A percentile compares a stretch with the other conserved stretches of the same genome.
Conservation (phyloP, 92 coral and sea anemone species). For the Paragorgia papillata region DNA sequence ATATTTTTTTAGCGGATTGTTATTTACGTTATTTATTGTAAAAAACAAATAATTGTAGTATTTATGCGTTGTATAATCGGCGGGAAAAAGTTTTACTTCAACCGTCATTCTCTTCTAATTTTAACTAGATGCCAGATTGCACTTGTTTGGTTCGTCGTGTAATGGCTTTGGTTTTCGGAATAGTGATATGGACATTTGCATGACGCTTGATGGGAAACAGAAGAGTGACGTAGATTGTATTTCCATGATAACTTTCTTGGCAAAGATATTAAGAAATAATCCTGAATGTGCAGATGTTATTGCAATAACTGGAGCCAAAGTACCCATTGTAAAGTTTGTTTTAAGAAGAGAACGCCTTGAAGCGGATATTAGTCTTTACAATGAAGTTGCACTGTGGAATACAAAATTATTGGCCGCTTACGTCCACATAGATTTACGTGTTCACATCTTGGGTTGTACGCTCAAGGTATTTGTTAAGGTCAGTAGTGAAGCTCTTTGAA, state of each 20-base stretch:
- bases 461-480: constrained; percentile 96
- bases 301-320: constrained; percentile 95
- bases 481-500: background rate
- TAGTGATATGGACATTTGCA: constrained; percentile 95
- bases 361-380: constrained; percentile 93
- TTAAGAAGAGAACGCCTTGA: constrained; percentile 74
- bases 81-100: no score
- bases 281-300: constrained; percentile 69
- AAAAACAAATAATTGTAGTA: no score
- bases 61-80: no score
- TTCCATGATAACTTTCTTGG: constrained; percentile 57
- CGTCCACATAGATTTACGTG: constrained; percentile 79
- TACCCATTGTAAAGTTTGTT: constrained; percentile 96
- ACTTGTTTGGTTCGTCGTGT: constrained; percentile 90
- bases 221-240: constrained; percentile 78
- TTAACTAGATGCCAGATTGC: constrained; percentile 67
- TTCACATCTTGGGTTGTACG: constrained; percentile 78
- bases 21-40: no score
- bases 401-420: constrained; percentile 80
- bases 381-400: constrained; percentile 86
- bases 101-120: no score
- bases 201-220: constrained; percentile 68
- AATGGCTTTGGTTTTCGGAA: constrained; percentile 86
- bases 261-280: constrained; percentile 71
- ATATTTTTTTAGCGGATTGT: no score